Conservation (phyloP, 2,113 vertebrate species). For the Poeciliopsis occidentalis region DNA sequence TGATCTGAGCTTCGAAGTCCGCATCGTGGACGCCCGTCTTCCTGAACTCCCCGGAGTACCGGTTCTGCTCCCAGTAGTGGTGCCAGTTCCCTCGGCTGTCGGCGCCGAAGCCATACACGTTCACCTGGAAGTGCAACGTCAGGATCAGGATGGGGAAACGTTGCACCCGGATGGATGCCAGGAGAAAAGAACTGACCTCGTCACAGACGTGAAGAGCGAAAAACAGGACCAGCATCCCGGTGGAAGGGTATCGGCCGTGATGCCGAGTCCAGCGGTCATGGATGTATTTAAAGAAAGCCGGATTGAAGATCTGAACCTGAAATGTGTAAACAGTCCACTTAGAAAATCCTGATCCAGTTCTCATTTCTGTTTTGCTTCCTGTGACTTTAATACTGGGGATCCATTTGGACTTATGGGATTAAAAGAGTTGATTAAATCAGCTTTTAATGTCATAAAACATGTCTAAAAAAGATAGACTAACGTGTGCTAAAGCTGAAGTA, state of each 20-base stretch:
- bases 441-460: too few species aligned
- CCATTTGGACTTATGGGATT: too few species aligned
- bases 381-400: too few species aligned
- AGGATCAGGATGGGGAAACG: neutral
- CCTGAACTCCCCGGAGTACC: conserved; percentile 94
- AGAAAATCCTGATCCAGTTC: neutral
- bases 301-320: conserved; percentile 98
- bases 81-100: conserved; percentile 97
- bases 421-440: too few species aligned
- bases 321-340: neutral
- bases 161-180: neutral
- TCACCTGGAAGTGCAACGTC: conserved; percentile 82
- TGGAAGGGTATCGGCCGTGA: conserved; percentile 97
- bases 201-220: conserved; percentile 96
- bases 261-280: conserved; percentile 95
- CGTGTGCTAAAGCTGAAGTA: neutral
- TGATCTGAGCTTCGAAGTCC: conserved; percentile 94
- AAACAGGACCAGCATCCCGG: conserved; percentile 96
- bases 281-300: conserved; percentile 99
- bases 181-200: conserved; percentile 82
- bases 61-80: conserved; percentile 99
- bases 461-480: too few species aligned
- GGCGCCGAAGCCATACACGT: conserved; percentile 95
- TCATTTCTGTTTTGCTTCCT: too few species aligned
- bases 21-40: conserved; percentile 97